phyloP scores from a whole-genome alignment of 1,140 invertebrate genomes.

The Bathynomus jamesi region DNA sequence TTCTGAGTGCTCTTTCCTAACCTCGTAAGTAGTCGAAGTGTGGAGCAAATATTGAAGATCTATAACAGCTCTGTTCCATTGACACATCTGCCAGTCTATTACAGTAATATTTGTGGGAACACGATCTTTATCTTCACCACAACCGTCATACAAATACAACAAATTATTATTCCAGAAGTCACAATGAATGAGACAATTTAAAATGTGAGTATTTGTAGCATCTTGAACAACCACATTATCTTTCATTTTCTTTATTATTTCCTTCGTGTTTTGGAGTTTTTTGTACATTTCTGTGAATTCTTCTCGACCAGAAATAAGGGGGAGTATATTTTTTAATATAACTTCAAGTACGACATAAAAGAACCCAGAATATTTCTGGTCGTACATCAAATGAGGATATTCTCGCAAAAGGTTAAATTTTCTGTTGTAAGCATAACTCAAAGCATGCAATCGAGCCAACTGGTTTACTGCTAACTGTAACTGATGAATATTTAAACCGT shows the following conservation, averaged over 20 bases:
- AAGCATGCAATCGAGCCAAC: neutral
- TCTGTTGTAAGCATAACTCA: neutral
- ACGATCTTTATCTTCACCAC: neutral
- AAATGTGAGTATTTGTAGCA: too few relatives aligned
- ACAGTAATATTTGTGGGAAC: neutral
- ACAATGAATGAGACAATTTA: neutral
- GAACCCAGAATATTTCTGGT: neutral
- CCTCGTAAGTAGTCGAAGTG: conserved; percentile 2
- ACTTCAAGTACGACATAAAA: neutral
- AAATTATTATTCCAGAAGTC: conserved; percentile 11
- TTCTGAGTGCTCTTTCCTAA: neutral
- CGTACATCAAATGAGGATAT: neutral
- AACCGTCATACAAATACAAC: neutral
- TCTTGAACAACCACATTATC: neutral
- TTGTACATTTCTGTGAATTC: neutral
- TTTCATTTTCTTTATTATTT: neutral
- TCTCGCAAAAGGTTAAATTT: neutral
- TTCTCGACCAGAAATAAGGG: neutral
- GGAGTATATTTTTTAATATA: neutral
- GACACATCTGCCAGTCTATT: conserved; percentile 5
- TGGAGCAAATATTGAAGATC: conserved; percentile 4
- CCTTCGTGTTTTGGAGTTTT: neutral
- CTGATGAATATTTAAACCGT: neutral
- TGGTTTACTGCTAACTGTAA: neutral
- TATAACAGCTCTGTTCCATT: conserved; percentile 3